Base-by-base conservation (phyloP, 2,888 invertebrate genomes). In the Baccha elongata region DNA sequence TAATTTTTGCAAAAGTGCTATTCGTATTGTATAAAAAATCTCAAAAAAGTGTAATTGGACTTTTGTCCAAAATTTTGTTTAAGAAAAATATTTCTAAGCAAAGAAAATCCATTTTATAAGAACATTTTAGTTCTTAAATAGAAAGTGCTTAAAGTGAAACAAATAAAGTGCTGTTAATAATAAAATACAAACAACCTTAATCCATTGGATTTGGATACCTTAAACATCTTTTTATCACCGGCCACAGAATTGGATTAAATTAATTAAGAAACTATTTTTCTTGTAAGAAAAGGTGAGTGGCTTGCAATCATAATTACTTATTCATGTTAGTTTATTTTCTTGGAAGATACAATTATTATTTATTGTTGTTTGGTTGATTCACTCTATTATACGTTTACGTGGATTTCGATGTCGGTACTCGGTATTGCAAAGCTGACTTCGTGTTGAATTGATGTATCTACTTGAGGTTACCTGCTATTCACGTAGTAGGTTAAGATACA, bases 211-310 rank as follows among this genome's bases (percentile, higher is more conserved):
- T 46, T 68, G 68, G 68, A 71, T 71, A 78, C 46, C 26, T 17
- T 19, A 37, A 17, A 37, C 13, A 65, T 29, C 52, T 19, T 37
- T 37, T 17, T 10, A 46, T n/a, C 2, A 17, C 32, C 42, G 48
- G 19, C 15, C 37, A 29, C 37, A 50, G 52, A 71, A 71, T 71
- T 78, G 78, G 71, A 78, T 78, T 71, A 72, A 71, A 71, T 46
- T 62, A 46, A 71, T 78, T 69, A 6, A 26, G 23, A 64, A 55
- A 55, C 37, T 17, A 26, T 48, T 52, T 46, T 7, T 8, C 10
- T 35, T n/a, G 2, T 23, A 60, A 50, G 37, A 62, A 53, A 76
- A 58, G 71, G 78, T 78, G 58, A 72, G 78, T 72, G 32, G n/a
- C 21, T 71, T 29, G 62, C 35, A 29, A 32, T 32, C 4, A 32